These are phyloP conservation scores for Corythornis cristatus DNA, from an alignment of 2,113 vertebrate species.

Conservation along the genomic window DNA sequence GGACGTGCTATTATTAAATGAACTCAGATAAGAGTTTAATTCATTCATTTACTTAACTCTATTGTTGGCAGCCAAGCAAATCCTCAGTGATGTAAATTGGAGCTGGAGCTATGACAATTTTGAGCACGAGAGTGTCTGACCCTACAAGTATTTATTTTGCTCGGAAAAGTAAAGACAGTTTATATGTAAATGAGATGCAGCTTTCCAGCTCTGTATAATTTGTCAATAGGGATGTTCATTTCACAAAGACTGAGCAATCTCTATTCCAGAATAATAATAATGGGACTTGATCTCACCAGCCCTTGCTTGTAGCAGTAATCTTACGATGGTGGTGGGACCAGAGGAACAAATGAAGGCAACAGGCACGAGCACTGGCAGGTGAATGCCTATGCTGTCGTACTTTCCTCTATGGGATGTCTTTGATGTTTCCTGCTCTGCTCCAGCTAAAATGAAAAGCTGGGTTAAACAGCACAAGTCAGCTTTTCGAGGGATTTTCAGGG, in stretches of 20 bases:
- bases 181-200: conserved; percentile 32
- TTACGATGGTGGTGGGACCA: neutral
- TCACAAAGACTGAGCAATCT: conserved; percentile 19
- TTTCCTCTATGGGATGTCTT: neutral
- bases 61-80: neutral
- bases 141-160: conserved; percentile 14
- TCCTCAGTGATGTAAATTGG: neutral
- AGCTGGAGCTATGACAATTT: neutral
- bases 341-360: neutral
- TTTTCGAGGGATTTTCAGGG: neutral
- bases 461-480: neutral
- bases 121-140: neutral
- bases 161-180: conserved; percentile 40
- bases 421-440: neutral
- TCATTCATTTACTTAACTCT: conserved; percentile 19
- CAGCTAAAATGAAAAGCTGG: neutral
- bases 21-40: neutral
- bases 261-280: conserved; percentile 17
- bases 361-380: neutral
- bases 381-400: neutral
- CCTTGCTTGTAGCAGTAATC: neutral
- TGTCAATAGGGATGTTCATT: conserved; percentile 42
- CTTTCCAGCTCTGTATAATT: conserved; percentile 22
- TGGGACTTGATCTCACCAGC: neutral
- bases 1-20: neutral